Conservation (phyloP, 2,113 vertebrate species). For the Nyctereutes procyonoides region DNA sequence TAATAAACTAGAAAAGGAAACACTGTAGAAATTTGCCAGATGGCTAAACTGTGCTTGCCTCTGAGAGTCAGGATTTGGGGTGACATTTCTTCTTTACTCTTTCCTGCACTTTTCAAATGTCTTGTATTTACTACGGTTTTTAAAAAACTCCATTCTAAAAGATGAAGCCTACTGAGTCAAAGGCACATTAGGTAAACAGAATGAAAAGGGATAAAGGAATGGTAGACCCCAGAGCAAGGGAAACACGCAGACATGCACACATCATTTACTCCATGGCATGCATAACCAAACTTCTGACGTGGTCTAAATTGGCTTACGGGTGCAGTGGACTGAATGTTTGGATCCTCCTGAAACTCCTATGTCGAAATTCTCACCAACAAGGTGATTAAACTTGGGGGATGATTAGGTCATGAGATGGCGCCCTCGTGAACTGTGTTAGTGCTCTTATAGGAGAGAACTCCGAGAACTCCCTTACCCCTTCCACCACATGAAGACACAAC, state of each 20-base stretch:
- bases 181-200: background rate
- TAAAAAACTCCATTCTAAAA: background rate
- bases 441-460: background rate
- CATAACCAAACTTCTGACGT: background rate
- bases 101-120: background rate
- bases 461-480: background rate
- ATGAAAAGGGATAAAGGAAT: background rate
- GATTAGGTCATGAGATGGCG: background rate
- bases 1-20: conserved; percentile 10
- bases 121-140: background rate
- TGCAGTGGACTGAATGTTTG: background rate
- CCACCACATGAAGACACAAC: background rate
- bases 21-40: background rate
- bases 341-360: background rate
- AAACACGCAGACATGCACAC: background rate
- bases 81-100: background rate
- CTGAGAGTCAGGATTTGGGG: background rate
- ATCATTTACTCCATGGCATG: too few species aligned
- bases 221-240: background rate
- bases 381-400: background rate
- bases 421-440: background rate
- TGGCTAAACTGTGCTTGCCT: background rate
- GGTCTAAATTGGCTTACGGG: background rate
- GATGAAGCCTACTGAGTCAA: background rate
- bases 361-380: background rate